Conservation (phyloP, 2,888 invertebrate species). For the Amiota mariae region DNA sequence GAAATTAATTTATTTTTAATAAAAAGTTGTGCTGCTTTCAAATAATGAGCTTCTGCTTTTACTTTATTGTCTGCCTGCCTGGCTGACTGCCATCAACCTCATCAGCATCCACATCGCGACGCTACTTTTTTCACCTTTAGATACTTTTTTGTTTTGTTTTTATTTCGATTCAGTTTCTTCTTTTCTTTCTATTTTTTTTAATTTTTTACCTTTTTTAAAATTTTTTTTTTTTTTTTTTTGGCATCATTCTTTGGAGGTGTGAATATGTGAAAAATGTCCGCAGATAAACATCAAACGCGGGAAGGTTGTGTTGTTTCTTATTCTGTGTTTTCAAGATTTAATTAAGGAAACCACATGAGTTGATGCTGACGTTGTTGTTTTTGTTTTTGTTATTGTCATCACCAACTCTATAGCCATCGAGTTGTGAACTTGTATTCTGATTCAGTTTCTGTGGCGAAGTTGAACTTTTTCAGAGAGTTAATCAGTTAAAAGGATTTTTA, state of each 20-base stretch:
- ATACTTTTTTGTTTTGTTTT: background rate
- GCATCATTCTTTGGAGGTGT: slow-evolving; percentile 41
- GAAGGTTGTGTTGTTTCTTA: background rate
- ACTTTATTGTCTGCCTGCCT: background rate
- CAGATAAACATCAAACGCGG: slow-evolving; percentile 48
- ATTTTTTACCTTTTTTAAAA: background rate
- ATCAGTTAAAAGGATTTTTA: slow-evolving; percentile 22
- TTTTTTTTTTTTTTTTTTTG: background rate
- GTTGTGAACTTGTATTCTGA: background rate
- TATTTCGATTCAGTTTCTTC: background rate
- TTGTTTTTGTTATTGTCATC: background rate
- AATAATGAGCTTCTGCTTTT: slow-evolving; percentile 20
- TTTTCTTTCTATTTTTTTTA: background rate
- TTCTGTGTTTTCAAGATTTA: slow-evolving; percentile 1
- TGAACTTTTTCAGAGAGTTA: slow-evolving; percentile 6
- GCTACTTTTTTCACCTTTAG: background rate
- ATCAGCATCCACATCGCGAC: background rate
- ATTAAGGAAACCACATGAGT: slow-evolving; percentile 21
- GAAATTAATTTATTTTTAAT: slow-evolving; percentile 26
- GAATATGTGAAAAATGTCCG: slow-evolving; percentile 54
- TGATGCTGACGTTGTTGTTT: background rate
- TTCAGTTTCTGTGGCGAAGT: background rate
- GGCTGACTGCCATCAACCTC: background rate
- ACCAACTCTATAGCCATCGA: background rate
- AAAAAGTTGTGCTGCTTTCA: slow-evolving; percentile 19